Evolutionary conservation across 2,113 vertebrate species (phyloP), one percentile per base, ranked within the genome.

Genomic region (Perca flavescens): DNA sequence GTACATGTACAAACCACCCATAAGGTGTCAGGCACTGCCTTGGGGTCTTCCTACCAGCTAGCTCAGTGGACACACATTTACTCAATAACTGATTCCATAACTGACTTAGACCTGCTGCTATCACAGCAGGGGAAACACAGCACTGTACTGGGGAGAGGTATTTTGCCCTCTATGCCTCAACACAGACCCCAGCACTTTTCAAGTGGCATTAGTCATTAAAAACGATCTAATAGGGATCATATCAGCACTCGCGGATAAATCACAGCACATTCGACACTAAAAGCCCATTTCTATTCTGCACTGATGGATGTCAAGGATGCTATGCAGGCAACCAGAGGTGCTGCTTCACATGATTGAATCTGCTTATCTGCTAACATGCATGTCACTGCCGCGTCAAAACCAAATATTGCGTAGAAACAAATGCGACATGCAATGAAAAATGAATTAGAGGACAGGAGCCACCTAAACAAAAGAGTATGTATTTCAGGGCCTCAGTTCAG

Each of bases 121-220:
- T 82, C 88, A 86, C 88, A 81, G 69, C 82, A 63, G 86, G 77
- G 75, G 63, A 62, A 62, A 53, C 67, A 63, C 56, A 58, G 62
- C 49, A 9, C 61, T 52, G 58, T n/a, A 43, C 63, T 54, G 72
- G 73, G n/a, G 71, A 68, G 76, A 80, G 70, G 58, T 74, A 69
- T 80, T 90, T 89, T 77, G 52, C 82, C 86, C 79, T 79, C 75
- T 73, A 21, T 74, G 83, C 40, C 77, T 80, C 54, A 21, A 72
- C 75, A 77, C 66, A 68, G 75, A 87, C 82, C 79, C 54, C 31
- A 82, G 86, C 85, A 86, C 83, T 92, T 90, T 87, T 84, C 79
- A 92, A 86, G 91, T 87, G 84, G 78, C 84, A 90, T 77, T 63
- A 88, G 80, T 86, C 91, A 93, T 87, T 91, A 89, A 88, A 91